Percentiles rank a stretch among this genome's conserved stretches.
Evolutionary conservation across 2,888 invertebrate genomes (phyloP).

Genomic region (Amblyteles armatorius): DNA sequence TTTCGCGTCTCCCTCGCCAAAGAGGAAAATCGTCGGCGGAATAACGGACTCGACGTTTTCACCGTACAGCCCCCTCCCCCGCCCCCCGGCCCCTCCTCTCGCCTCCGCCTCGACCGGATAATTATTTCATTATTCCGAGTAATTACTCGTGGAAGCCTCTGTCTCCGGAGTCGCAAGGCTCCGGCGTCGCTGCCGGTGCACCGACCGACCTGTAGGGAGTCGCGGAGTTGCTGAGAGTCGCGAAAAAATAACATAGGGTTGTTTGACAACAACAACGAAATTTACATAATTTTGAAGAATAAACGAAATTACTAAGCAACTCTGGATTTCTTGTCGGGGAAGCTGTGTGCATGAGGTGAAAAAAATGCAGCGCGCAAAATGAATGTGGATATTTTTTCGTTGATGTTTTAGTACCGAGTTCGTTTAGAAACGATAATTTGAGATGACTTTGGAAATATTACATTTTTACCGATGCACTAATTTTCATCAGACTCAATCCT

Average conservation of each 20-base stretch:
- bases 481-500: too few species aligned
- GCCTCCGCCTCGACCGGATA: slow-evolving; percentile 59
- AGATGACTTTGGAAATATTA: too few species aligned
- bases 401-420: too few species aligned
- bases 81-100: neutral
- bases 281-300: neutral
- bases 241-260: neutral
- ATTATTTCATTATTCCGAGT: slow-evolving; percentile 73
- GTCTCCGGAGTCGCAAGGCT: slow-evolving; percentile 33
- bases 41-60: slow-evolving; percentile 43
- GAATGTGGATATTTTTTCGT: too few species aligned
- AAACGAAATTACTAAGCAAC: neutral
- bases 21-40: slow-evolving; percentile 57
- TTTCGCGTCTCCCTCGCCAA: slow-evolving; percentile 15
- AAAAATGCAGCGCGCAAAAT: too few species aligned
- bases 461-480: too few species aligned
- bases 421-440: too few species aligned
- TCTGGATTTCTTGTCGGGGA: too few species aligned
- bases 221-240: slow-evolving; percentile 5
- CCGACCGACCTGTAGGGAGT: neutral
- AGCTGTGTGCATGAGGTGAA: too few species aligned
- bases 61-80: slow-evolving; percentile 23
- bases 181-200: slow-evolving; percentile 8
- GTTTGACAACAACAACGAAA: neutral
- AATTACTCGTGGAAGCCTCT: slow-evolving; percentile 64